Percentiles rank a stretch among this genome's conserved stretches.
Evolutionary conservation across 2,888 invertebrate species (phyloP).

Genomic region (Ornithoptera priamus): DNA sequence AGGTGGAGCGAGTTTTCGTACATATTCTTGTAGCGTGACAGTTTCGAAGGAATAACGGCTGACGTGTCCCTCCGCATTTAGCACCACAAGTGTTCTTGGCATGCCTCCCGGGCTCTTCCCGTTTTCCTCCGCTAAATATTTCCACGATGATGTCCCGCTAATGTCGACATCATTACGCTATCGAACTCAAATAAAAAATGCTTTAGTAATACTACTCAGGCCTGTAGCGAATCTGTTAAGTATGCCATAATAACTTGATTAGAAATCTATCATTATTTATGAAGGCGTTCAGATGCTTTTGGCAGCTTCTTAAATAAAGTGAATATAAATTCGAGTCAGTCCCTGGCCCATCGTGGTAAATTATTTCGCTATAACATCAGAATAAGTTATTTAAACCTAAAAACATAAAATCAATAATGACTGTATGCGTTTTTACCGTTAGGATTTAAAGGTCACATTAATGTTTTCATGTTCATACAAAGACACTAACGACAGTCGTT

Average conservation of each 20-base stretch:
- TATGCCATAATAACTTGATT: background rate
- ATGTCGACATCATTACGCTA: slow-evolving; percentile 27
- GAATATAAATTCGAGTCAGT: background rate
- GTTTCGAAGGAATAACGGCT: slow-evolving; percentile 44
- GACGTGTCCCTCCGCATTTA: slow-evolving; percentile 68
- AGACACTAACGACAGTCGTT: too few relatives aligned
- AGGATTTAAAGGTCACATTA: too few relatives aligned
- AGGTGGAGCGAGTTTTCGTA: slow-evolving; percentile 24
- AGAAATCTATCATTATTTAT: background rate
- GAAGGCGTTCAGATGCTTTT: background rate
- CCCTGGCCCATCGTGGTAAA: slow-evolving; percentile 15
- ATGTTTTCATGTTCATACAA: too few relatives aligned
- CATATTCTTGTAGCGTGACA: slow-evolving; percentile 43
- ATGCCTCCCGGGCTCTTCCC: slow-evolving; percentile 59
- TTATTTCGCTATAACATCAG: slow-evolving; percentile 6
- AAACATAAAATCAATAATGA: too few relatives aligned
- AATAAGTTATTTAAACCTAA: too few relatives aligned
- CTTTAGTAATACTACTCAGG: background rate
- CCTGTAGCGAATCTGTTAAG: background rate
- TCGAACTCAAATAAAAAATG: slow-evolving; percentile 12
- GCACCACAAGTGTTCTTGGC: slow-evolving; percentile 63
- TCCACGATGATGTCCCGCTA: slow-evolving; percentile 25
- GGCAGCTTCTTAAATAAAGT: slow-evolving; percentile 7
- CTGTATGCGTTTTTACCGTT: too few relatives aligned
- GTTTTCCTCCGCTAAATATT: slow-evolving; percentile 47